Evolutionary conservation across 1,140 invertebrate genomes (phyloP), one percentile per base, ranked within the genome.

Genomic region (Pogonognathellus flavescens): DNA sequence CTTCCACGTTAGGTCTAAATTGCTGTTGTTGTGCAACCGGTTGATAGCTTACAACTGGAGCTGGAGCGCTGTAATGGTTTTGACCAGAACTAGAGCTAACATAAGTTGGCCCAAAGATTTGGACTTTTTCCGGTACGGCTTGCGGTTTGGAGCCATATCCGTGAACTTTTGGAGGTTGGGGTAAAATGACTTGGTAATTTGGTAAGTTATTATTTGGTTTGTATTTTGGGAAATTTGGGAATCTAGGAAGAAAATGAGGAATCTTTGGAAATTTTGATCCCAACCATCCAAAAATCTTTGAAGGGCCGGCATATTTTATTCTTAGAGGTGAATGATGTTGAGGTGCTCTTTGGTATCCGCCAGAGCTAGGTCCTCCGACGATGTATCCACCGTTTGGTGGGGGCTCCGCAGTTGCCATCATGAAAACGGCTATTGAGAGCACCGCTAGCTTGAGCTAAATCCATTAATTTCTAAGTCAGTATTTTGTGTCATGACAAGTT

Each of bases 201-300:
- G 50, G 82, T 16, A 66, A 80, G 16, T 86, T 84, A 18, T 84
- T 70, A 18, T 84, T 70, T 41, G 50, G 57, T 66, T 66, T 22
- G 31, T 84, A 66, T 83, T 87, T 85, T 1, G 80, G 83, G 18
- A 80, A 66, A 9, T 60, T 53, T 6, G 84, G 80, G 50, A 85
- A 85, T 57, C 82, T 52, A 1, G 87, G 86, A 8, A 80, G 22
- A 52, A 82, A 80, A 25, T 57, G 20, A 13, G 85, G 86, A 22
- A 87, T 52, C 50, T 87, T 88, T 49, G 86, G 31, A n/a, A 86
- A 83, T 80, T 80, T 53, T 11, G 86, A 85, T 13, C 87, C 87
- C 1, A 88, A 10, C 87, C 87, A 88, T n/a, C 86, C 86, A 52
- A 88, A 88, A 20, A 88, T 82, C 59, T 85, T 84, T 3, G 83